Conservation (phyloP, 2,888 invertebrate species). For the Volucella inanis region DNA sequence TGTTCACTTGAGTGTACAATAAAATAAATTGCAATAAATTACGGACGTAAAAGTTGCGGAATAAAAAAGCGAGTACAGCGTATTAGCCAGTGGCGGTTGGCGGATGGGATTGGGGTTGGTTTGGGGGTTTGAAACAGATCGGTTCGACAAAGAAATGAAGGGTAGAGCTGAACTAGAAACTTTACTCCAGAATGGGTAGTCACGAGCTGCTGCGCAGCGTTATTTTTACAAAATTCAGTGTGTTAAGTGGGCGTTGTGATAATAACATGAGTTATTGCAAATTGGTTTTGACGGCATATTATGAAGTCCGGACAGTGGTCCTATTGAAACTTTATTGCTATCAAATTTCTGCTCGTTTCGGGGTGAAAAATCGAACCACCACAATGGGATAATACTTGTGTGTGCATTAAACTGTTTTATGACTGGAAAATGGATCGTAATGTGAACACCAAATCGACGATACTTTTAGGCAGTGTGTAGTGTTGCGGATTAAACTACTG, state of each 20-base stretch:
- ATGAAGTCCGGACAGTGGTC: constrained; percentile 38
- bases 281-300: constrained; percentile 46
- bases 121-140: background rate
- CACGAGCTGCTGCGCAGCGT: constrained; percentile 5
- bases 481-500: too few relatives aligned
- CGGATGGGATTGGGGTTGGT: background rate
- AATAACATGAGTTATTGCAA: constrained; percentile 59
- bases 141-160: too few relatives aligned
- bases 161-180: background rate
- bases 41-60: constrained; percentile 43
- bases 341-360: constrained; percentile 3
- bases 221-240: constrained; percentile 22
- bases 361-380: background rate
- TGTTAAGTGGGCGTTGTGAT: constrained; percentile 51
- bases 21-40: constrained; percentile 69
- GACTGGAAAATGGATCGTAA: constrained; percentile 24
- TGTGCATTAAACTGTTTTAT: constrained; percentile 34
- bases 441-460: constrained; percentile 18
- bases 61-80: constrained; percentile 59
- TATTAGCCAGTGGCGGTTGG: background rate
- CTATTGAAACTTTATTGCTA: constrained; percentile 42
- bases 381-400: constrained; percentile 12
- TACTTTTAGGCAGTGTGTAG: background rate
- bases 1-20: constrained; percentile 69
- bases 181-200: constrained; percentile 4